Conservation (phyloP, 2,797 vertebrate genomes). For the Saguinus oedipus region DNA sequence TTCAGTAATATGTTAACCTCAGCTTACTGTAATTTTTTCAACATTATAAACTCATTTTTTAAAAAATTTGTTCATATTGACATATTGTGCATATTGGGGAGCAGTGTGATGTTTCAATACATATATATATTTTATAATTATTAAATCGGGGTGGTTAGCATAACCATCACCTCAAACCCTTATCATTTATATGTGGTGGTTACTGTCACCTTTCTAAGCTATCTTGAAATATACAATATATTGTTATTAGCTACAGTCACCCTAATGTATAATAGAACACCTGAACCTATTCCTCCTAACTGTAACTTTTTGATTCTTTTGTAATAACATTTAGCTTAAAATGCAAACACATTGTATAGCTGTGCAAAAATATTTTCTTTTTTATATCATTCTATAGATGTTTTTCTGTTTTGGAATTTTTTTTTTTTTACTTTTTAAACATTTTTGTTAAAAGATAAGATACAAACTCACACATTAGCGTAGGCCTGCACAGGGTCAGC, state of each 20-base stretch:
- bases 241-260: neutral
- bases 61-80: neutral
- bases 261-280: neutral
- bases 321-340: neutral
- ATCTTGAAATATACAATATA: neutral
- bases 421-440: neutral
- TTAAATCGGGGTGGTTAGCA: neutral
- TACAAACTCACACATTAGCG: neutral
- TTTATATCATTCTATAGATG: neutral
- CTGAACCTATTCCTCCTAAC: neutral
- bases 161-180: neutral
- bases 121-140: neutral
- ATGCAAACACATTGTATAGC: neutral
- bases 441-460: neutral
- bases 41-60: neutral
- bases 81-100: neutral
- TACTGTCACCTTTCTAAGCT: neutral
- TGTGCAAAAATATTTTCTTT: neutral
- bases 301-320: neutral
- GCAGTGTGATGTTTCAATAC: neutral
- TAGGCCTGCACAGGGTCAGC: neutral
- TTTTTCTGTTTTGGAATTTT: neutral
- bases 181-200: neutral
- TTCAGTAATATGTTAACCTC: neutral
- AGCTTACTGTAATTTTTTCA: neutral